Percentiles rank a stretch among this genome's conserved stretches.
phyloP scores from a whole-genome alignment of 1,140 invertebrate genomes.

The Drosophila erecta region DNA sequence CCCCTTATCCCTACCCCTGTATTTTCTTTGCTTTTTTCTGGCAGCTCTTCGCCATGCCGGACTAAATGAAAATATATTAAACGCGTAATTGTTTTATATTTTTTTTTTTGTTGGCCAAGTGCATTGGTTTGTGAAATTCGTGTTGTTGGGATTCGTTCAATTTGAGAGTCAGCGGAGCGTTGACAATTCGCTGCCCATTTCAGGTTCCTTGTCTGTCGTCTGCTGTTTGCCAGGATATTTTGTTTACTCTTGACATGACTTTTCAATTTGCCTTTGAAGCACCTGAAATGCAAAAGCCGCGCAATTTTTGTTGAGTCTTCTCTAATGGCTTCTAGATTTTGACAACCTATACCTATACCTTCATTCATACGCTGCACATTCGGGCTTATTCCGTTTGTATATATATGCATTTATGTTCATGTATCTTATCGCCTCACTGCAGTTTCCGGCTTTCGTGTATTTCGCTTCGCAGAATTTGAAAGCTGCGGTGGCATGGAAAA shows the following conservation, averaged over 20 bases:
- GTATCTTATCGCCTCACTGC: constrained; percentile 59
- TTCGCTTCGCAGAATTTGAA: constrained; percentile 41
- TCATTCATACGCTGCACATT: constrained; percentile 13
- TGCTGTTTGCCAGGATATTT: constrained; percentile 10
- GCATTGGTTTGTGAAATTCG: constrained; percentile 74
- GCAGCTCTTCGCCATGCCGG: constrained; percentile 25
- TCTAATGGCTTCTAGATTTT: constrained; percentile 37
- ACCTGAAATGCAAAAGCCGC: constrained; percentile 29
- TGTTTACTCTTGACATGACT: constrained; percentile 60
- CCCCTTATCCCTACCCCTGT: not conserved
- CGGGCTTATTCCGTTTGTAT: not conserved
- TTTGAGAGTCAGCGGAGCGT: constrained; percentile 51
- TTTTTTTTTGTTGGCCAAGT: constrained; percentile 51
- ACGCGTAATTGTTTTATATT: constrained; percentile 75
- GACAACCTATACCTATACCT: constrained; percentile 20
- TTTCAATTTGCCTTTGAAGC: constrained; percentile 63
- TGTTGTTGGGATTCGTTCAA: constrained; percentile 67
- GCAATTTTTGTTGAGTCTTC: constrained; percentile 36
- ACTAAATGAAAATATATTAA: constrained; percentile 81
- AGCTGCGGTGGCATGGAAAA: constrained; percentile 39
- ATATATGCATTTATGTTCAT: not conserved
- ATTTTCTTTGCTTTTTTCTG: constrained; percentile 10
- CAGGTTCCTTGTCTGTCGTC: constrained; percentile 2
- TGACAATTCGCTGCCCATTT: constrained; percentile 58
- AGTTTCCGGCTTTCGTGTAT: constrained; percentile 26